A percentile compares a stretch with the other conserved stretches of the same genome.
These are phyloP conservation scores for Machaerirhynchus nigripectus DNA, from an alignment of 2,113 vertebrate species.

Conservation along the genomic window DNA sequence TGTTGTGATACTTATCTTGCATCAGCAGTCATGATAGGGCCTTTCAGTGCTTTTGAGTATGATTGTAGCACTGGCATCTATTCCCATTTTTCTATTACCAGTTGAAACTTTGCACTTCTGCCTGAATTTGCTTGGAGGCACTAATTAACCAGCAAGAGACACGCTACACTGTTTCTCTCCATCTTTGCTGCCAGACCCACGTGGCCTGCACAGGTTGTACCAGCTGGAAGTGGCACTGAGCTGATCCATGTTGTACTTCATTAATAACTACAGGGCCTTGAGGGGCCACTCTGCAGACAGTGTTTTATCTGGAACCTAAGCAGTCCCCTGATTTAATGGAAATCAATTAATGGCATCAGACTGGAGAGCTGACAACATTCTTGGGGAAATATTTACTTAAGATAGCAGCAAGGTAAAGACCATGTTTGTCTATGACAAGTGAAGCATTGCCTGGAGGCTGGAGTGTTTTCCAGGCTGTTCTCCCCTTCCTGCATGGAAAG, in stretches of 20 bases:
- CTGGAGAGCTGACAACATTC: neutral
- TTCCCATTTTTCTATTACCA: neutral
- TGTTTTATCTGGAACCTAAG: neutral
- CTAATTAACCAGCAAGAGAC: neutral
- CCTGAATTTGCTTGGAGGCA: neutral
- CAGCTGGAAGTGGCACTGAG: neutral
- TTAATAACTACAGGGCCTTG: neutral
- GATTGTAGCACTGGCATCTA: neutral
- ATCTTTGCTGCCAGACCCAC: neutral
- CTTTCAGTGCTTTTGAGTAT: neutral
- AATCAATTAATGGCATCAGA: conserved; percentile 37
- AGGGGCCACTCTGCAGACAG: neutral
- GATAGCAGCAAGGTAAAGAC: conserved; percentile 45
- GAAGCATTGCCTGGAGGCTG: neutral
- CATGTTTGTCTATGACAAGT: conserved; percentile 26
- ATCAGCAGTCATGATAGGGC: rapidly evolving
- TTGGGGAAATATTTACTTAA: conserved; percentile 45
- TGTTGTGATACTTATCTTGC: neutral
- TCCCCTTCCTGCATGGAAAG: neutral
- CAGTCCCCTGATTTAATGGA: conserved; percentile 1
- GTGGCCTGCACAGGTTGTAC: neutral
- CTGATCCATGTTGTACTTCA: neutral
- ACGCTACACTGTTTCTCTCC: neutral
- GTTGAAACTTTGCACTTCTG: neutral
- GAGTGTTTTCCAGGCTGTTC: neutral